phyloP scores from a whole-genome alignment of 2,888 invertebrate genomes.

The Tetragnatha montana region DNA sequence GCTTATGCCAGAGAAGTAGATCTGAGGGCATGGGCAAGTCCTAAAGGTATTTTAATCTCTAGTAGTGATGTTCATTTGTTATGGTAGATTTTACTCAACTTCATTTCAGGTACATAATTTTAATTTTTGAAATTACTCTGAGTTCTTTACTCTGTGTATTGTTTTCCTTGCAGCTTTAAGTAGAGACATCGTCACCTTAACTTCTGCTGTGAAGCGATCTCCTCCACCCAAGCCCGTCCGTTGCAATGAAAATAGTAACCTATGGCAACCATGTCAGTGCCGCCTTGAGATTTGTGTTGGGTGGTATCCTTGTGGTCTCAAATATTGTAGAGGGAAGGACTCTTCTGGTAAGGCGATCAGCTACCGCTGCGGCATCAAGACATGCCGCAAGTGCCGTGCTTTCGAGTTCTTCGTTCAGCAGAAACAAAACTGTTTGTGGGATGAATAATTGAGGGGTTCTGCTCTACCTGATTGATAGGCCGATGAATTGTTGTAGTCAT shows the following conservation, averaged over 20 bases:
- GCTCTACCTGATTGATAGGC: neutral
- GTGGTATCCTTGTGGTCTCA: constrained; percentile 96
- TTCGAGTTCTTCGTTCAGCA: constrained; percentile 90
- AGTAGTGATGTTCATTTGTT: too few species aligned
- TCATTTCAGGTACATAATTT: neutral
- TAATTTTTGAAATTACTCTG: neutral
- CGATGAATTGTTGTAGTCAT: too few species aligned
- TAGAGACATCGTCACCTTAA: constrained; percentile 79
- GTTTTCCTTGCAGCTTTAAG: constrained; percentile 74
- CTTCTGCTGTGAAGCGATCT: constrained; percentile 84
- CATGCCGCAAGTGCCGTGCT: constrained; percentile 91
- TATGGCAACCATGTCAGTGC: constrained; percentile 84
- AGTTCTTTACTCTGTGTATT: neutral
- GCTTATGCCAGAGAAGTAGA: constrained; percentile 88
- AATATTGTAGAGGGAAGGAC: constrained; percentile 92
- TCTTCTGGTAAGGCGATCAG: constrained; percentile 81
- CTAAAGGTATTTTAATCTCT: constrained; percentile 69
- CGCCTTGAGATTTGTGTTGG: constrained; percentile 90
- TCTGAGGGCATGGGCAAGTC: constrained; percentile 81
- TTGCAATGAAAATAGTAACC: constrained; percentile 73
- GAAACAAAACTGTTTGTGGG: constrained; percentile 85
- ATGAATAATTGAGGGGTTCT: constrained; percentile 72
- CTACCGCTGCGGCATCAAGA: constrained; percentile 96
- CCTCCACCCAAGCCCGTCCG: constrained; percentile 79
- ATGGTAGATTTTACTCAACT: neutral